phyloP scores from a whole-genome alignment of 64 coral and sea anemone species.

The Actinia equina region DNA sequence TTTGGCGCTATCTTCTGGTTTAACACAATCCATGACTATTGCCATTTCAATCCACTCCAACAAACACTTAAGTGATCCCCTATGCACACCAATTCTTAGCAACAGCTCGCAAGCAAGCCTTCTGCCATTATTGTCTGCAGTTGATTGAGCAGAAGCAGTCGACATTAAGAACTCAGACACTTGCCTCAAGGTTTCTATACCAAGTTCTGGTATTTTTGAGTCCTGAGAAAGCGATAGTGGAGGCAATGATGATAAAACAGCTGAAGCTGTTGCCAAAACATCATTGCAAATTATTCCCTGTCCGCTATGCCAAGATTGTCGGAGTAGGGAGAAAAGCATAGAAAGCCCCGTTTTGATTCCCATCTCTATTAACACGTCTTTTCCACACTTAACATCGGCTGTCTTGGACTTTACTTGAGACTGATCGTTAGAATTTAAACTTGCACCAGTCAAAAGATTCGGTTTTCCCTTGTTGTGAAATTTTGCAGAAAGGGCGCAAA shows the following conservation, averaged over 20 bases:
- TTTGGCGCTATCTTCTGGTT: not conserved
- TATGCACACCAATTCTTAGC: conserved; percentile 49
- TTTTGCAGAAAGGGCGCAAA: conserved; percentile 74
- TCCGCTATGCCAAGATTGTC: conserved; percentile 72
- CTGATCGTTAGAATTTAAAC: conserved; percentile 13
- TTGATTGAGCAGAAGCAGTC: conserved; percentile 39
- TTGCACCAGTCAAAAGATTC: not conserved
- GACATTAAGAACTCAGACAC: conserved; percentile 60
- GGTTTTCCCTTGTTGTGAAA: conserved; percentile 52
- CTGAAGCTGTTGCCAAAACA: conserved; percentile 60
- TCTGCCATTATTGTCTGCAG: conserved; percentile 62
- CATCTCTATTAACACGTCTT: conserved; percentile 76
- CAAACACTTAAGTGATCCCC: conserved; percentile 69
- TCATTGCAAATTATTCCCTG: conserved; percentile 73
- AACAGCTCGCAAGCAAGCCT: conserved; percentile 63
- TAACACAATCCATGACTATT: not conserved
- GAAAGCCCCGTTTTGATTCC: conserved; percentile 86
- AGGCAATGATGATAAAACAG: conserved; percentile 70
- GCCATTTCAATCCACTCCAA: conserved; percentile 82
- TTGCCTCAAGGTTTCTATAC: conserved; percentile 60
- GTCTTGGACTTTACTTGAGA: conserved; percentile 16
- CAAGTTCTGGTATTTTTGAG: conserved; percentile 74
- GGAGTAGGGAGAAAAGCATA: conserved; percentile 69
- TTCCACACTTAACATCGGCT: conserved; percentile 38
- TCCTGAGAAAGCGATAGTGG: conserved; percentile 65